These are phyloP conservation scores for Scartelaos histophorus DNA, from an alignment of 2,113 vertebrate species.

Conservation along the genomic window DNA sequence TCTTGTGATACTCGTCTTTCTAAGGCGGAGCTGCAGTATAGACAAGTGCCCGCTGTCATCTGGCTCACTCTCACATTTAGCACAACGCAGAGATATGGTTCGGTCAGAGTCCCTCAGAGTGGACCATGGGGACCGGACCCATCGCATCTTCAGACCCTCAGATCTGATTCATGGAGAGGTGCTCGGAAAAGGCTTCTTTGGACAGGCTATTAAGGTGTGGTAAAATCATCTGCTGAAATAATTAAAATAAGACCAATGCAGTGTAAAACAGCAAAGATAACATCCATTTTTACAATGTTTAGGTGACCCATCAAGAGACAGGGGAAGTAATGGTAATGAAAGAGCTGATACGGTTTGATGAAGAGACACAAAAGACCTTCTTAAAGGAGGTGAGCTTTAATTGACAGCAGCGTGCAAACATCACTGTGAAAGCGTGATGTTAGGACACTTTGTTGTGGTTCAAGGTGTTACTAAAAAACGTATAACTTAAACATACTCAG, in stretches of 20 bases:
- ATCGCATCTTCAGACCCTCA: slow-evolving; percentile 94
- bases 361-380: slow-evolving; percentile 94
- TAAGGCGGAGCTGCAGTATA: slow-evolving; percentile 93
- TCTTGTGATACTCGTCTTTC: neutral
- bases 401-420: neutral
- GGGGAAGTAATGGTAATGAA: slow-evolving; percentile 99
- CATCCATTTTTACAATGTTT: slow-evolving; percentile 2
- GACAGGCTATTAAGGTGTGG: slow-evolving; percentile 94
- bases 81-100: slow-evolving; percentile 87
- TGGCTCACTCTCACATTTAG: slow-evolving; percentile 75
- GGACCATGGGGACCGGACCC: slow-evolving; percentile 75
- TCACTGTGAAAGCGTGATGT: neutral
- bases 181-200: slow-evolving; percentile 93
- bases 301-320: slow-evolving; percentile 94
- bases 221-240: neutral
- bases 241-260: neutral
- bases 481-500: neutral
- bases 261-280: neutral
- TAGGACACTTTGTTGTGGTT: neutral
- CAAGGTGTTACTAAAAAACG: neutral
- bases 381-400: slow-evolving; percentile 85
- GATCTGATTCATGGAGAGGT: slow-evolving; percentile 96
- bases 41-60: slow-evolving; percentile 83
- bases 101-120: slow-evolving; percentile 90
- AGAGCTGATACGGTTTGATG: slow-evolving; percentile 92